phyloP scores from a whole-genome alignment of 2,888 invertebrate species.

The Pachydiplax longipennis region DNA sequence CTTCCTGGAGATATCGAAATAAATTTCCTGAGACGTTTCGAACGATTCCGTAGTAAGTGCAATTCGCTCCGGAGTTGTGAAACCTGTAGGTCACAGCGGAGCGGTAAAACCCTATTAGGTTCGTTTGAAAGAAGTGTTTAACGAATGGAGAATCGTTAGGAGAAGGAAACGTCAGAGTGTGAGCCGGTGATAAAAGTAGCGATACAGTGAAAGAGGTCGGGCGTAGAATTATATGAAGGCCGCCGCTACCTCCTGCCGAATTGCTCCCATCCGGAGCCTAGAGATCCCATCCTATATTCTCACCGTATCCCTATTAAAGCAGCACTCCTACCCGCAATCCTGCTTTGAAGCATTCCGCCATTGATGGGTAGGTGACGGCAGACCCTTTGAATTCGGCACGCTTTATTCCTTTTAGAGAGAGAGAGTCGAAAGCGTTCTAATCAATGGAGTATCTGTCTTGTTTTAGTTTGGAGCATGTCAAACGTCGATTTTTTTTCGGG shows the following conservation, averaged over 20 bases:
- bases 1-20: no score
- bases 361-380: not conserved
- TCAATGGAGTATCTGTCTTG: not conserved
- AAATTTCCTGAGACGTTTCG: no score
- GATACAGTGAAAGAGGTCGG: not conserved
- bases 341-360: slow-evolving; percentile 22
- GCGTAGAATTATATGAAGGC: not conserved
- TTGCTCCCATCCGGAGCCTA: slow-evolving; percentile 41
- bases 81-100: no score
- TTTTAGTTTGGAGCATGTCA: not conserved
- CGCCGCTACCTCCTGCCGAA: not conserved
- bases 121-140: not conserved
- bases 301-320: slow-evolving; percentile 36
- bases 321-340: not conserved
- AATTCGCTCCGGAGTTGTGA: no score
- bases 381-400: not conserved
- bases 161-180: not conserved
- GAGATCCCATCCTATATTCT: not conserved
- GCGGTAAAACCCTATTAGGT: no score
- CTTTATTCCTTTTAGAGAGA: not conserved
- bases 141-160: not conserved
- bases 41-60: no score
- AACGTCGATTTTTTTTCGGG: not conserved
- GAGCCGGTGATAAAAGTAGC: not conserved
- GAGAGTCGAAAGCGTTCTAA: not conserved